phyloP scores from a whole-genome alignment of 1,140 invertebrate species.

The Drosophila ananassae region DNA sequence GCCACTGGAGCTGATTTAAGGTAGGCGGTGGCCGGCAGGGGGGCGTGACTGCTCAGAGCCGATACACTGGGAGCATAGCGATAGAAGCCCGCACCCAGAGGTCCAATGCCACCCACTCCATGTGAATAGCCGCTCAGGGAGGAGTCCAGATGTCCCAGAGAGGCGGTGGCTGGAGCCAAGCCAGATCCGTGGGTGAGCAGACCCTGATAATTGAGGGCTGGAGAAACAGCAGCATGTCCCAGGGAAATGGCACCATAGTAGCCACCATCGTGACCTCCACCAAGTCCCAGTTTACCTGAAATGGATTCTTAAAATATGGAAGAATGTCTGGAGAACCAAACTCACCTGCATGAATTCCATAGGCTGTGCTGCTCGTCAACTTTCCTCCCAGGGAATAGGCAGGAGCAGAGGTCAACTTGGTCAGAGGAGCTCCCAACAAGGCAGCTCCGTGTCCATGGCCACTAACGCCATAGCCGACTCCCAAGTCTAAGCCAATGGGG shows the following conservation, averaged over 20 bases:
- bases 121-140: slow-evolving; percentile 63
- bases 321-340: neutral
- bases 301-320: neutral
- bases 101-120: slow-evolving; percentile 68
- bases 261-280: slow-evolving; percentile 37
- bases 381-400: slow-evolving; percentile 39
- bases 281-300: slow-evolving; percentile 44
- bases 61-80: slow-evolving; percentile 74
- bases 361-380: slow-evolving; percentile 46
- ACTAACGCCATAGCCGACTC: slow-evolving; percentile 25
- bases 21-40: slow-evolving; percentile 57
- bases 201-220: slow-evolving; percentile 67
- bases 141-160: slow-evolving; percentile 44
- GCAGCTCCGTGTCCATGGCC: slow-evolving; percentile 31
- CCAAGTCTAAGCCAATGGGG: slow-evolving; percentile 36
- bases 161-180: slow-evolving; percentile 2
- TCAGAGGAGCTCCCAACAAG: slow-evolving; percentile 20
- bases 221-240: slow-evolving; percentile 61
- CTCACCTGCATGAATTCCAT: slow-evolving; percentile 59
- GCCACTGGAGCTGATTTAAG: slow-evolving; percentile 70
- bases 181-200: slow-evolving; percentile 46
- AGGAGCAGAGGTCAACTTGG: slow-evolving; percentile 52
- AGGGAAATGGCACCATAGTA: slow-evolving; percentile 76
- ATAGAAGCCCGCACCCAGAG: slow-evolving; percentile 69
- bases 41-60: slow-evolving; percentile 58